A percentile compares a stretch with the other conserved stretches of the same genome.
Conservation (phyloP, 2,888 invertebrate genomes). For the Netelia inedita region DNA sequence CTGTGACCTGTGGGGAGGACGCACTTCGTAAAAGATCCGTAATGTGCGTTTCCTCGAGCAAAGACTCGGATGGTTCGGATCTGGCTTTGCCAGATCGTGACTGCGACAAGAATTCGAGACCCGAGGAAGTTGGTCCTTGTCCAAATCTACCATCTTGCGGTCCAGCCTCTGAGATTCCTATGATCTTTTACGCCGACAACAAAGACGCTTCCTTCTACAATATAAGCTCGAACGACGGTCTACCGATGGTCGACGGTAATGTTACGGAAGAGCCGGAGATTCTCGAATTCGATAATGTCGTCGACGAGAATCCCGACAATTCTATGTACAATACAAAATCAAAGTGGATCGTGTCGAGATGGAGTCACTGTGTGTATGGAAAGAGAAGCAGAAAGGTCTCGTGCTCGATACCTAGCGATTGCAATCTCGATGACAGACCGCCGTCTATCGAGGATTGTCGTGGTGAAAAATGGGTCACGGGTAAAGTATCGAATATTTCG, state of each 20-base stretch:
- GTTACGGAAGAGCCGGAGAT: constrained; percentile 81
- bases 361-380: constrained; percentile 78
- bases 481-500: constrained; percentile 68
- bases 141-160: constrained; percentile 86
- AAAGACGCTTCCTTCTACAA: constrained; percentile 80
- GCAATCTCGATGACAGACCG: constrained; percentile 77
- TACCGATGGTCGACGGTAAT: constrained; percentile 74
- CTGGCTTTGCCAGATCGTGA: constrained; percentile 91
- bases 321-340: constrained; percentile 81
- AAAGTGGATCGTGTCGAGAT: constrained; percentile 81
- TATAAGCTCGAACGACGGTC: constrained; percentile 77
- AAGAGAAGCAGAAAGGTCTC: constrained; percentile 78
- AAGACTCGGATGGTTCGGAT: constrained; percentile 88
- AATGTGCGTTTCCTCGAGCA: constrained; percentile 88
- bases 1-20: constrained; percentile 89
- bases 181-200: constrained; percentile 79
- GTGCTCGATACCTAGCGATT: constrained; percentile 78
- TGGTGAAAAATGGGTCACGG: constrained; percentile 79
- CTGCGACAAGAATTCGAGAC: constrained; percentile 89
- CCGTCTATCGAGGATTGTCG: constrained; percentile 77
- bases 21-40: constrained; percentile 89
- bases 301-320: constrained; percentile 80
- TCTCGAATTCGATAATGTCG: constrained; percentile 82
- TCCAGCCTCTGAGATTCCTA: constrained; percentile 77
- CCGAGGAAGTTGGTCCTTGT: constrained; percentile 90